Percentiles rank a stretch among this genome's conserved stretches.
Conservation (phyloP, 2,888 invertebrate species). For the Candidula unifasciata region DNA sequence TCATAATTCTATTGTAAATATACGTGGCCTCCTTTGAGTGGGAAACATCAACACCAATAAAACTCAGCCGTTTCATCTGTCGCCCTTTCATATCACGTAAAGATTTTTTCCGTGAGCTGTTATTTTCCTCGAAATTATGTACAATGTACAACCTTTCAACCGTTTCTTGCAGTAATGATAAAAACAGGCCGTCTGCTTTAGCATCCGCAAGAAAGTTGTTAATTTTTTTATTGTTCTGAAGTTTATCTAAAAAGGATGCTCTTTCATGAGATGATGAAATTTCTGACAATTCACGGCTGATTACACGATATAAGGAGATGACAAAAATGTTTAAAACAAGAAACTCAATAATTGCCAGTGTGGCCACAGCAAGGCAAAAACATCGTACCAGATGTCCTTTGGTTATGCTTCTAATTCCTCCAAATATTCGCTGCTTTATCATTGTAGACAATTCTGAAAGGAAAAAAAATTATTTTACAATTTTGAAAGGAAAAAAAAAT, state of each 20-base stretch:
- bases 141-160: slow-evolving; percentile 64
- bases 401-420: neutral
- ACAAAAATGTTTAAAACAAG: slow-evolving; percentile 59
- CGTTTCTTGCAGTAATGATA: slow-evolving; percentile 61
- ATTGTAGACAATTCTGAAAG: neutral
- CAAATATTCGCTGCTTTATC: neutral
- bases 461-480: no score
- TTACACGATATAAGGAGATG: slow-evolving; percentile 52
- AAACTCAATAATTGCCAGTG: slow-evolving; percentile 59
- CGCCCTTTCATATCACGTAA: slow-evolving; percentile 12
- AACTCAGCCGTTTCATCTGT: slow-evolving; percentile 44
- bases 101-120: neutral
- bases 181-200: slow-evolving; percentile 62
- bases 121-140: slow-evolving; percentile 24
- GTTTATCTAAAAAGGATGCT: slow-evolving; percentile 56
- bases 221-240: slow-evolving; percentile 52
- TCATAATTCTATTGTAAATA: slow-evolving; percentile 61
- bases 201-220: slow-evolving; percentile 56
- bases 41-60: slow-evolving; percentile 67
- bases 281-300: slow-evolving; percentile 51
- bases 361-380: slow-evolving; percentile 44
- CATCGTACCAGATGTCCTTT: slow-evolving; percentile 16
- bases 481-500: no score
- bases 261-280: slow-evolving; percentile 33
- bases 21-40: slow-evolving; percentile 65